Conservation (phyloP, 2,797 vertebrate species). For the Ctenopoma kingsleyae region DNA sequence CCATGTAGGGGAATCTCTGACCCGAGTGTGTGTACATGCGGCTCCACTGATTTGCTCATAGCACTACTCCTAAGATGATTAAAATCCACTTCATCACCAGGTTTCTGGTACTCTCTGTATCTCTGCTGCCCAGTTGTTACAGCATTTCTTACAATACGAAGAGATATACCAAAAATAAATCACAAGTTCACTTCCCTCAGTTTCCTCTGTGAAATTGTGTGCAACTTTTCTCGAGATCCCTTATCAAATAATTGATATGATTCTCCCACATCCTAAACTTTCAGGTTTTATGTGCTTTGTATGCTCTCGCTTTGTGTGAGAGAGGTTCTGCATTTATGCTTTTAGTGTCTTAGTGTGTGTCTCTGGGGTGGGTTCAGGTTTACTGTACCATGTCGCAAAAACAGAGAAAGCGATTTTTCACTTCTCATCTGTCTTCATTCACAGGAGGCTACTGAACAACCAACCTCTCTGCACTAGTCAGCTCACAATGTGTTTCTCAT, state of each 20-base stretch:
- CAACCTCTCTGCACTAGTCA: conserved; percentile 42
- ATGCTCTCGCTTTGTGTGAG: conserved; percentile 30
- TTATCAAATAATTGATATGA: conserved; percentile 76
- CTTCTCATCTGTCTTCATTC: conserved; percentile 66
- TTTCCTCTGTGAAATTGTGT: conserved; percentile 58
- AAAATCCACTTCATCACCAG: conserved; percentile 26
- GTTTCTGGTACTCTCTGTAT: conserved; percentile 33
- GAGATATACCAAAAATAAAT: conserved; percentile 65
- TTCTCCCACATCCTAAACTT: conserved; percentile 21
- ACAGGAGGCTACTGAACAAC: conserved; percentile 36
- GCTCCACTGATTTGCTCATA: conserved; percentile 23
- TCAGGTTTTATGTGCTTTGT: conserved; percentile 49
- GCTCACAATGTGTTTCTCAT: conserved; percentile 49
- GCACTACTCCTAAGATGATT: conserved; percentile 55
- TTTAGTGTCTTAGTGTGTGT: conserved; percentile 30
- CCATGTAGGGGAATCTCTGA: conserved; percentile 6
- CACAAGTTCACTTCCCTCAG: conserved; percentile 49
- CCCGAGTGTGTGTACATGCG: conserved; percentile 7
- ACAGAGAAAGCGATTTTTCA: conserved; percentile 35
- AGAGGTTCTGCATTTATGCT: conserved; percentile 20
- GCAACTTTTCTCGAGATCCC: conserved; percentile 46
- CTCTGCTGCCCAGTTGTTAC: conserved; percentile 16
- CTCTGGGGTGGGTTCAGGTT: conserved; percentile 45
- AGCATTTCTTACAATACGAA: conserved; percentile 45
- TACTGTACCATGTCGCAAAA: conserved; percentile 39